Conservation (phyloP, 2,888 invertebrate genomes). For the Lepidochitona cinerea region DNA sequence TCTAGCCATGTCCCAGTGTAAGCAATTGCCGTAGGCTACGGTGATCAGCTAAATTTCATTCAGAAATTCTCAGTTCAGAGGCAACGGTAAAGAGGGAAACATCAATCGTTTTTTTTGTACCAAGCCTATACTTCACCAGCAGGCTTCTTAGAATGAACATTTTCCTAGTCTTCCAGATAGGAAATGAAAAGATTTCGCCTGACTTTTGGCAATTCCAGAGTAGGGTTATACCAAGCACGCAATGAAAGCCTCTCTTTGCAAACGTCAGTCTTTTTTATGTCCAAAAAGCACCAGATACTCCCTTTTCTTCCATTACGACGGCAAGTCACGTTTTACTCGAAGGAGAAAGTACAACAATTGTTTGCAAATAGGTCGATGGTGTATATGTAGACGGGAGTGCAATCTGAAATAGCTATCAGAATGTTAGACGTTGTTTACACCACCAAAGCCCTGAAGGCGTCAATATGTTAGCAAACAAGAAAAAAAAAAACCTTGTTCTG, state of each 20-base stretch:
- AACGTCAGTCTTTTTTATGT: neutral
- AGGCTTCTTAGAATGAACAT: neutral
- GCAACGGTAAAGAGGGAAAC: neutral
- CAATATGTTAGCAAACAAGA: too few relatives aligned
- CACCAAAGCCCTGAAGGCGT: too few relatives aligned
- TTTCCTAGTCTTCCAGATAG: neutral
- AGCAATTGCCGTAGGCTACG: neutral
- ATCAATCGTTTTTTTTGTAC: neutral
- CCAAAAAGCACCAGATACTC: neutral
- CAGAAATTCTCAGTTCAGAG: neutral
- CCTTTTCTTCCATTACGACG: neutral
- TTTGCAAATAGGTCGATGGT: too few relatives aligned
- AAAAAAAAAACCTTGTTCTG: too few relatives aligned
- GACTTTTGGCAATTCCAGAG: neutral
- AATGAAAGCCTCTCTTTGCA: neutral
- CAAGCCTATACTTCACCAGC: neutral
- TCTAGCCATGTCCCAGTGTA: neutral
- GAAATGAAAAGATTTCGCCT: neutral
- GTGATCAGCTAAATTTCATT: neutral
- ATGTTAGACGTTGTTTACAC: too few relatives aligned
- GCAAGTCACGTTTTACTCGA: neutral
- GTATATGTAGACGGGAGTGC: too few relatives aligned
- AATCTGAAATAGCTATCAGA: too few relatives aligned
- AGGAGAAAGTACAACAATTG: neutral
- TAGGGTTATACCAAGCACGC: neutral